Evolutionary conservation across 2,113 vertebrate genomes (phyloP), one percentile per base, ranked within the genome.

Genomic region (Ctenodactylus gundi): DNA sequence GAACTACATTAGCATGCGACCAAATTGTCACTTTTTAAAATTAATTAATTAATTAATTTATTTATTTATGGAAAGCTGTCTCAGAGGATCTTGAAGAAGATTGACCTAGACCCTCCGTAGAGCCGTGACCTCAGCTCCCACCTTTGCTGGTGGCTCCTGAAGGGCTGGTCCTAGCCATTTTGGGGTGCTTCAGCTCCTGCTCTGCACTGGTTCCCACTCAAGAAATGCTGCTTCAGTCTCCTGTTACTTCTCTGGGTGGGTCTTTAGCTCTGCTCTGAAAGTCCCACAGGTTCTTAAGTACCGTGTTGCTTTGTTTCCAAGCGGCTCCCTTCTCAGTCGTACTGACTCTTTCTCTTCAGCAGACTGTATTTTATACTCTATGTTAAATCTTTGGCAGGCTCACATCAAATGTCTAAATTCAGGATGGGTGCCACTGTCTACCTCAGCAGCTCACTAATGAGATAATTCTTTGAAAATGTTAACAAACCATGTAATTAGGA

Each of bases 401-500:
- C 78, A 41, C 7, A 13, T 27, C 49, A 7, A 3, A 39, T 31
- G 31, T 65, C 60, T 65, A 64, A 29, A 57, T 70, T 84, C 55
- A 62, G 55, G 55, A 29, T 10, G 17, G n/a, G 53, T 0, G 2
- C 51, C 64, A 15, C n/a, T 21, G 60, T 57, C 60, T 34, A n/a
- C 87, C 46, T n/a, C 18, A 41, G 34, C 65, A 49, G 77, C n/a
- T 77, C 4, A 1, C 90, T 65, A 81, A 44, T 80, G 72, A 85
- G 89, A 55, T 41, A 41, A 44, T 96, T 88, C 60, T 88, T 95
- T 55, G 21, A 83, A 93, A 88, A 91, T 53, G 58, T 60, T 81
- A 78, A 51, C 49, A 93, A 9, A 62, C 39, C 1, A 0, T 34
- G 77, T 68, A 83, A 94, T 85, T 85, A 91, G 88, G 73, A 82